These are phyloP conservation scores for Dolichomitus sp. DNA, from an alignment of 2,888 invertebrate species.

Conservation along the genomic window DNA sequence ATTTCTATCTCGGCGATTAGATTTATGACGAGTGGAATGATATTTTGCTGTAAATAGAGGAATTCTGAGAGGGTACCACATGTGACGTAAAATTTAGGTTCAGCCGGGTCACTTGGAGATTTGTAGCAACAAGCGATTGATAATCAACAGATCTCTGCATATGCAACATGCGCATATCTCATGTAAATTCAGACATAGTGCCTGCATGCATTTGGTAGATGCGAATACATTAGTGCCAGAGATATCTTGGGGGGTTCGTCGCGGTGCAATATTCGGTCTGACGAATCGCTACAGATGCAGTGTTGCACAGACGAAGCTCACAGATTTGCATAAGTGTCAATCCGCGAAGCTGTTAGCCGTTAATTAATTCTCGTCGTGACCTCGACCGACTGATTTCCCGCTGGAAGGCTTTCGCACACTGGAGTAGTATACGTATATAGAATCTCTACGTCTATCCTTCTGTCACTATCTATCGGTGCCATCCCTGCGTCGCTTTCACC, in stretches of 20 bases:
- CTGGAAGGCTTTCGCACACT: slow-evolving; percentile 53
- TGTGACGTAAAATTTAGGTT: background rate
- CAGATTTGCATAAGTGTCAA: slow-evolving; percentile 66
- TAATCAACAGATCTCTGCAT: slow-evolving; percentile 25
- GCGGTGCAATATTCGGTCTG: slow-evolving; percentile 53
- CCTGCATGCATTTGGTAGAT: slow-evolving; percentile 20
- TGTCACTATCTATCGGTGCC: slow-evolving; percentile 41
- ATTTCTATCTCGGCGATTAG: no score
- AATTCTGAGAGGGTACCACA: background rate
- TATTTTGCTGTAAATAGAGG: no score
- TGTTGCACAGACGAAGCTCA: slow-evolving; percentile 39
- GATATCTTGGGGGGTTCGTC: slow-evolving; percentile 43
- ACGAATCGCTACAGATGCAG: slow-evolving; percentile 42
- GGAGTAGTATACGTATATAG: slow-evolving; percentile 4
- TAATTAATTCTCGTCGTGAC: slow-evolving; percentile 67
- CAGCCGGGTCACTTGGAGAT: slow-evolving; percentile 4
- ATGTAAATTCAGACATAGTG: slow-evolving; percentile 15
- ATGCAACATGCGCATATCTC: slow-evolving; percentile 33
- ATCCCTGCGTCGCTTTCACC: slow-evolving; percentile 50
- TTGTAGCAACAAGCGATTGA: slow-evolving; percentile 1
- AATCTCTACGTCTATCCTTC: slow-evolving; percentile 30
- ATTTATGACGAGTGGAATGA: no score
- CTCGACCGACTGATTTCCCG: slow-evolving; percentile 68
- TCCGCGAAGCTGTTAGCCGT: slow-evolving; percentile 66
- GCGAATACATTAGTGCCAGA: slow-evolving; percentile 58